Evolutionary conservation across 2,888 invertebrate genomes (phyloP).

Genomic region (Chorisops tibialis): DNA sequence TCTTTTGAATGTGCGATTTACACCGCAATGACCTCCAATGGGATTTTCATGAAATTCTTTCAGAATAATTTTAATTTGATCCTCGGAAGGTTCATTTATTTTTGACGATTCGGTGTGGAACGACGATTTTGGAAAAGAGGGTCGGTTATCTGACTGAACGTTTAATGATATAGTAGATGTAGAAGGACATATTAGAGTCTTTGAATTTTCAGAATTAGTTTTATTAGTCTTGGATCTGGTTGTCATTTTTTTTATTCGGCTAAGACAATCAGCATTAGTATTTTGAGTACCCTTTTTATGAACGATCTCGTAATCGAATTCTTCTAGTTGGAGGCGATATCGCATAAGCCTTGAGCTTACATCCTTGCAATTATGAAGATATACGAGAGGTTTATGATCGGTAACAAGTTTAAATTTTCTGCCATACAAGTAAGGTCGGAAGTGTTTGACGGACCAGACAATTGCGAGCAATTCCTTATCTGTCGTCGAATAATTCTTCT

Average conservation of each 20-base stretch:
- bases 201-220: no score
- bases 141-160: no score
- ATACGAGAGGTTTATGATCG: conserved; percentile 6
- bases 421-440: conserved; percentile 4
- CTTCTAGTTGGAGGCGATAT: neutral
- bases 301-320: neutral
- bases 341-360: neutral
- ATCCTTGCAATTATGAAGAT: neutral
- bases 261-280: neutral
- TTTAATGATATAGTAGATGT: no score
- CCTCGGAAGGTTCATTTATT: no score
- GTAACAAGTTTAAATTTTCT: neutral
- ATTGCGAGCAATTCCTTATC: conserved; percentile 40
- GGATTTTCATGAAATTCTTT: no score
- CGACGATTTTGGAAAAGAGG: no score
- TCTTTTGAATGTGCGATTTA: no score
- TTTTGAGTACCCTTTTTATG: neutral
- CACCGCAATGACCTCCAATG: no score
- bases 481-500: conserved; percentile 27
- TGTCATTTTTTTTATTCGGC: neutral
- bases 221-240: no score
- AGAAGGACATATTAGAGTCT: no score
- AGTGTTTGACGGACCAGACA: conserved; percentile 2
- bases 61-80: no score
- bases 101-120: no score